These are phyloP conservation scores for Eremobia ochroleuca DNA, from an alignment of 2,888 invertebrate genomes.

Conservation along the genomic window DNA sequence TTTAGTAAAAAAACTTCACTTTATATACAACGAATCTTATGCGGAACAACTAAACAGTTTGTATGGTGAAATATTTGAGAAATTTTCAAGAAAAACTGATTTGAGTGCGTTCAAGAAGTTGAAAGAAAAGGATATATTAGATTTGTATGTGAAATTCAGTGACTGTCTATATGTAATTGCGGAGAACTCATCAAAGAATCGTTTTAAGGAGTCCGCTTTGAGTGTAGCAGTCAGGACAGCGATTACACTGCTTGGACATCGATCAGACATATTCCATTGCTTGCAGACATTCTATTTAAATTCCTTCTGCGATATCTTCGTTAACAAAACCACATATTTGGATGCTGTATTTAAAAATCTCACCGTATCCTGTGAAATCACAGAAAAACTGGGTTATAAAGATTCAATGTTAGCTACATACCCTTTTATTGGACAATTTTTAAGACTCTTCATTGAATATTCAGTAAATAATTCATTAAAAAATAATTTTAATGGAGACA, in stretches of 20 bases:
- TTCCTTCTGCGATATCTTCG: slow-evolving; percentile 78
- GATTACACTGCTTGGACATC: slow-evolving; percentile 75
- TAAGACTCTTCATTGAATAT: slow-evolving; percentile 81
- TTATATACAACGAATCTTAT: slow-evolving; percentile 74
- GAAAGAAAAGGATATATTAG: slow-evolving; percentile 70
- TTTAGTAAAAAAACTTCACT: slow-evolving; percentile 81
- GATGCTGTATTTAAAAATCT: slow-evolving; percentile 77
- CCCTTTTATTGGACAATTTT: slow-evolving; percentile 80
- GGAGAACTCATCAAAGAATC: slow-evolving; percentile 77
- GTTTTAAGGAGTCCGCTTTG: slow-evolving; percentile 74
- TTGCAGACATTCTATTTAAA: slow-evolving; percentile 81
- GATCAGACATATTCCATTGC: slow-evolving; percentile 78
- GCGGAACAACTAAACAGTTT: slow-evolving; percentile 72
- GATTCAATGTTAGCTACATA: slow-evolving; percentile 76
- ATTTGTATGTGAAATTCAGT: slow-evolving; percentile 80
- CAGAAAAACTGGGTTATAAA: slow-evolving; percentile 77
- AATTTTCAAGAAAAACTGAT: slow-evolving; percentile 73
- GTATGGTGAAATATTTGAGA: slow-evolving; percentile 77
- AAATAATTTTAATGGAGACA: slow-evolving; percentile 62
- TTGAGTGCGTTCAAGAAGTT: slow-evolving; percentile 74
- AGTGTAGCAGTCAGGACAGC: slow-evolving; percentile 68
- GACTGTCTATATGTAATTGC: slow-evolving; percentile 81
- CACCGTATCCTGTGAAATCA: slow-evolving; percentile 73
- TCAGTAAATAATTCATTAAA: slow-evolving; percentile 63
- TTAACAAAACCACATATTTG: slow-evolving; percentile 64